A percentile compares a stretch with the other conserved stretches of the same genome.
phyloP scores from a whole-genome alignment of 2,888 invertebrate species.

The Eupithecia subumbrata region DNA sequence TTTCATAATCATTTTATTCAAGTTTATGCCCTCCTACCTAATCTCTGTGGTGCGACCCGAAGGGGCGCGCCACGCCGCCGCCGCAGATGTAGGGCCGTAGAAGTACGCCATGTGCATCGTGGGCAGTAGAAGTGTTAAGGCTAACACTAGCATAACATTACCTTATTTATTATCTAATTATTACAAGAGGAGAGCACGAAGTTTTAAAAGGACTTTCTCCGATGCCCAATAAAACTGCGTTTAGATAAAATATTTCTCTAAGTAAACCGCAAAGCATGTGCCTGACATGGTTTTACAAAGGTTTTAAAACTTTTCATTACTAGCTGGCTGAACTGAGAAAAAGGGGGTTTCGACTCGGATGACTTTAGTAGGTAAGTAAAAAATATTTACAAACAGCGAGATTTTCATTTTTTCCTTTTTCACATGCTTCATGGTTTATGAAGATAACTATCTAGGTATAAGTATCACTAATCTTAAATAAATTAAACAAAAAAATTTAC shows the following conservation, averaged over 20 bases:
- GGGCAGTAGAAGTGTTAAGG: background rate
- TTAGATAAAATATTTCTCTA: background rate
- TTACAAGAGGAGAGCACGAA: conserved; percentile 9
- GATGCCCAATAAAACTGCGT: conserved; percentile 7
- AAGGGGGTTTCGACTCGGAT: conserved; percentile 35
- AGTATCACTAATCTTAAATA: background rate
- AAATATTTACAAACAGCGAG: background rate
- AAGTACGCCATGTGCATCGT: no score
- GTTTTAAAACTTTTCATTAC: conserved; percentile 43
- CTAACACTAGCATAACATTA: no score
- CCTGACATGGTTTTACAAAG: conserved; percentile 38
- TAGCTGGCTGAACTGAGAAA: conserved; percentile 24
- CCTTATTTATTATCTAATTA: no score
- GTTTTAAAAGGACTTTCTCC: no score
- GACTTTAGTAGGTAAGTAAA: background rate
- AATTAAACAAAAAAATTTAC: background rate
- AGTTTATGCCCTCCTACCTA: no score
- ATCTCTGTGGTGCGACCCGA: no score
- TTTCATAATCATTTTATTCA: no score
- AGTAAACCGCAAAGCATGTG: background rate
- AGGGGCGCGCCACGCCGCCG: no score
- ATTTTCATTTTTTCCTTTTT: background rate
- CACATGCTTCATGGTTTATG: no score
- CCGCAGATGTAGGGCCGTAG: no score
- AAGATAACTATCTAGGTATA: no score